Percentiles rank a stretch among this genome's conserved stretches.
These are phyloP conservation scores for Drosophila parabipectinata DNA, from an alignment of 1,140 invertebrate species.

Conservation along the genomic window DNA sequence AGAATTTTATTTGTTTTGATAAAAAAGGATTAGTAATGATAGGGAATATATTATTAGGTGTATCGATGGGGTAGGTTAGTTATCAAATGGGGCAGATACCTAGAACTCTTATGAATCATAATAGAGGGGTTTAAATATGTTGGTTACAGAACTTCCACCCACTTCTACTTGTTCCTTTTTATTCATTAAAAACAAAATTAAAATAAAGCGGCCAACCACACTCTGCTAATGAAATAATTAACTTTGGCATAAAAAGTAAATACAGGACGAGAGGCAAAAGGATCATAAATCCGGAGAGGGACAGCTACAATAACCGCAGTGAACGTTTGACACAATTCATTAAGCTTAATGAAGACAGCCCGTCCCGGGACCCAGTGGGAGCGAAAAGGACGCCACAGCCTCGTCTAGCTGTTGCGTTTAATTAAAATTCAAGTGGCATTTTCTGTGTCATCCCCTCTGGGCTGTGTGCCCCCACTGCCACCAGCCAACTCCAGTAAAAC, in stretches of 20 bases:
- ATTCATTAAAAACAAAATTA: slow-evolving; percentile 39
- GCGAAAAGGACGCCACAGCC: slow-evolving; percentile 10
- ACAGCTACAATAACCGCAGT: slow-evolving; percentile 55
- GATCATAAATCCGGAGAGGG: slow-evolving; percentile 40
- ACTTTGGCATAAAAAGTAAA: slow-evolving; percentile 65
- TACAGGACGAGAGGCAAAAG: slow-evolving; percentile 28
- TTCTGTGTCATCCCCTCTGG: slow-evolving; percentile 63
- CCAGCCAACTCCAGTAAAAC: slow-evolving; percentile 31
- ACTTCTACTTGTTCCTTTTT: not conserved
- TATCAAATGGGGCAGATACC: slow-evolving; percentile 3
- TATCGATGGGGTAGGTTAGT: slow-evolving; percentile 33
- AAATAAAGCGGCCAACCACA: slow-evolving; percentile 46
- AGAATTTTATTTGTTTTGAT: slow-evolving; percentile 27
- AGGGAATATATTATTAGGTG: not conserved
- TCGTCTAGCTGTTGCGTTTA: slow-evolving; percentile 76
- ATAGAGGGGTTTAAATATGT: not conserved
- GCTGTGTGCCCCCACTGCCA: slow-evolving; percentile 1
- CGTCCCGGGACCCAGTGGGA: not conserved
- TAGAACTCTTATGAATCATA: not conserved
- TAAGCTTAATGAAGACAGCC: slow-evolving; percentile 77
- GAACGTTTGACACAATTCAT: slow-evolving; percentile 78
- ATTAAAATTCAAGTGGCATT: slow-evolving; percentile 82
- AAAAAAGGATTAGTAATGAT: slow-evolving; percentile 17
- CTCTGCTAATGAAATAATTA: slow-evolving; percentile 70
- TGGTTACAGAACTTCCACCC: no score